phyloP scores from a whole-genome alignment of 2,888 invertebrate genomes.

The Oscheius sp. region DNA sequence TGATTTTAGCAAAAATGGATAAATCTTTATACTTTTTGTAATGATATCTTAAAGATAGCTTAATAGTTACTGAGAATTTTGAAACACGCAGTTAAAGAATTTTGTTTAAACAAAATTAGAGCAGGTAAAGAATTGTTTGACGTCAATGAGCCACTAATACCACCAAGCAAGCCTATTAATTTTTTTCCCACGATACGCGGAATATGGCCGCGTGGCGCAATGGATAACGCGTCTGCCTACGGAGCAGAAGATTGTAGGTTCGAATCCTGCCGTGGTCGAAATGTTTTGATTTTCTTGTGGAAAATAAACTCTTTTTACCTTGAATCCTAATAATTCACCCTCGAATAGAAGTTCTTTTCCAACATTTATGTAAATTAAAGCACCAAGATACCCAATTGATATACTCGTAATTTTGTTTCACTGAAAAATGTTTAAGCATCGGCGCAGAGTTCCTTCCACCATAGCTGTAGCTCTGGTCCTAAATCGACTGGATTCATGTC shows the following conservation, averaged over 20 bases:
- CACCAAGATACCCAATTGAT: too few species aligned
- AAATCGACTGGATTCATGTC: slow-evolving; percentile 1
- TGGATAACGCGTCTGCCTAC: slow-evolving; percentile 70
- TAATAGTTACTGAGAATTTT: not conserved
- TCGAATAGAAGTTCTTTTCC: too few species aligned
- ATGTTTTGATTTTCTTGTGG: slow-evolving; percentile 1
- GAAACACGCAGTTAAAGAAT: too few species aligned
- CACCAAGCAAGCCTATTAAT: not conserved
- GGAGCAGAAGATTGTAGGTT: slow-evolving; percentile 71
- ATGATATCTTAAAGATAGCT: not conserved
- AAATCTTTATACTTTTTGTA: too few species aligned
- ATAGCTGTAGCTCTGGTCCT: slow-evolving; percentile 16
- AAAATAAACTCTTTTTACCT: too few species aligned
- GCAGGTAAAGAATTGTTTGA: too few species aligned
- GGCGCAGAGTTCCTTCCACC: slow-evolving; percentile 15
- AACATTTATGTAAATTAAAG: too few species aligned
- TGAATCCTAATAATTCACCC: too few species aligned
- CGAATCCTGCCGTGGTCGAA: slow-evolving; percentile 68
- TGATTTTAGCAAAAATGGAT: not conserved
- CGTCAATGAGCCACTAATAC: not conserved
- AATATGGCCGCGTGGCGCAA: slow-evolving; percentile 52
- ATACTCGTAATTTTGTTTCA: too few species aligned
- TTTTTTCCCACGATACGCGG: too few species aligned
- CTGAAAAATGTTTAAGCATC: slow-evolving; percentile 3
- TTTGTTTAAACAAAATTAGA: too few species aligned